Evolutionary conservation across 2,888 invertebrate genomes (phyloP).

Genomic region (Tetragonisca angustula): DNA sequence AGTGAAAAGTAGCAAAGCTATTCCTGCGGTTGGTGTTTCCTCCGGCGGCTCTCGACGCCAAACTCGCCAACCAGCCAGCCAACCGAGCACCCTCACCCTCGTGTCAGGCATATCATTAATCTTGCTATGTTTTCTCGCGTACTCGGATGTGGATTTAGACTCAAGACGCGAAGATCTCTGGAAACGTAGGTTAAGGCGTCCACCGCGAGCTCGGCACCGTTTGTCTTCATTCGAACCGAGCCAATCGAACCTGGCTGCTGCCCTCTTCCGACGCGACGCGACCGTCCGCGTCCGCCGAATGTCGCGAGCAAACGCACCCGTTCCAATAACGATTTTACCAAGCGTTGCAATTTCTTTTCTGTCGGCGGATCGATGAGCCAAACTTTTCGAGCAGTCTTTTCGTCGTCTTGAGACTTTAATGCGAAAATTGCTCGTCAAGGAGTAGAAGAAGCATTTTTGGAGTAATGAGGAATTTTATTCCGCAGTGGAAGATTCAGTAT

Average conservation of each 20-base stretch:
- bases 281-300: conserved; percentile 51
- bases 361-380: background rate
- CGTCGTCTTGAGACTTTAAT: background rate
- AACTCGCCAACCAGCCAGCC: conserved; percentile 56
- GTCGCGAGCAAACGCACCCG: conserved; percentile 7
- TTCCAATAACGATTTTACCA: background rate
- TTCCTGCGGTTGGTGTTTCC: conserved; percentile 73
- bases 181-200: conserved; percentile 66
- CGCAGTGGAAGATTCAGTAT: background rate
- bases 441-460: background rate
- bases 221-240: conserved; percentile 67
- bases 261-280: conserved; percentile 35
- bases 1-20: conserved; percentile 77
- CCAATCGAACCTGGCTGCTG: conserved; percentile 59
- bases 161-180: conserved; percentile 78
- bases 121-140: conserved; percentile 83
- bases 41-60: conserved; percentile 68
- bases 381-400: too few relatives aligned
- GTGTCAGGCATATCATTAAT: conserved; percentile 84
- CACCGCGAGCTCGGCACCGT: conserved; percentile 52
- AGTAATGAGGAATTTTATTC: background rate
- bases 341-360: too few relatives aligned
- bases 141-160: conserved; percentile 84
- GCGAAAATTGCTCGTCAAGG: background rate
- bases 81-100: conserved; percentile 70